Conservation (phyloP, 2,113 vertebrate species). For the Erpornis zantholeuca region DNA sequence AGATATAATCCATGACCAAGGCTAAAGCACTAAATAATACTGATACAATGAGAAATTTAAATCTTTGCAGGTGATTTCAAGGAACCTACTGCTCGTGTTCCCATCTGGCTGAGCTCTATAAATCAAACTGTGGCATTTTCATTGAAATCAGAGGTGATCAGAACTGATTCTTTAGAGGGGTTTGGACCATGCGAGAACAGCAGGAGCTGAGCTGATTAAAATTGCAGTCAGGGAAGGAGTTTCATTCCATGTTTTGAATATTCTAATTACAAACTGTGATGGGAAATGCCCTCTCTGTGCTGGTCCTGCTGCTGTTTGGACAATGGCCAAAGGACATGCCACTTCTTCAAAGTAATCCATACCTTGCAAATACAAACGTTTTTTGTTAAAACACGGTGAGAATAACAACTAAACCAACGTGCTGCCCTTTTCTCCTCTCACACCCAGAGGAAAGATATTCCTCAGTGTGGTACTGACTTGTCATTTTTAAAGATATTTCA, state of each 20-base stretch:
- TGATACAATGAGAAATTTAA: background rate
- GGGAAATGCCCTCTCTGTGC: background rate
- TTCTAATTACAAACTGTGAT: background rate
- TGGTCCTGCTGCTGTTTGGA: background rate
- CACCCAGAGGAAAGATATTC: background rate
- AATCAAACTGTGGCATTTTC: background rate
- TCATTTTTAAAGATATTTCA: no score
- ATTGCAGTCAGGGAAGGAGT: background rate
- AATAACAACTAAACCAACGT: background rate
- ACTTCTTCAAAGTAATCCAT: background rate
- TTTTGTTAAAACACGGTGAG: background rate
- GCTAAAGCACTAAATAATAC: background rate
- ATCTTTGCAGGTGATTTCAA: background rate
- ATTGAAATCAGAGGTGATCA: background rate
- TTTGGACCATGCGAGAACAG: background rate
- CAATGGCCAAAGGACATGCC: rapidly evolving
- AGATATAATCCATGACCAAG: background rate
- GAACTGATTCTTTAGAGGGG: background rate
- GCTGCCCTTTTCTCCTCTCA: background rate
- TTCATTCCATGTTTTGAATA: background rate
- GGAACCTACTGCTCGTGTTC: background rate
- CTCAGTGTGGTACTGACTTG: no score
- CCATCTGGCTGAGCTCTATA: background rate
- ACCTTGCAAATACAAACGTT: background rate
- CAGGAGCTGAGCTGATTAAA: background rate